Evolutionary conservation across 2,113 vertebrate genomes (phyloP), one percentile per base, ranked within the genome.

Genomic region (Tenrec ecaudatus): DNA sequence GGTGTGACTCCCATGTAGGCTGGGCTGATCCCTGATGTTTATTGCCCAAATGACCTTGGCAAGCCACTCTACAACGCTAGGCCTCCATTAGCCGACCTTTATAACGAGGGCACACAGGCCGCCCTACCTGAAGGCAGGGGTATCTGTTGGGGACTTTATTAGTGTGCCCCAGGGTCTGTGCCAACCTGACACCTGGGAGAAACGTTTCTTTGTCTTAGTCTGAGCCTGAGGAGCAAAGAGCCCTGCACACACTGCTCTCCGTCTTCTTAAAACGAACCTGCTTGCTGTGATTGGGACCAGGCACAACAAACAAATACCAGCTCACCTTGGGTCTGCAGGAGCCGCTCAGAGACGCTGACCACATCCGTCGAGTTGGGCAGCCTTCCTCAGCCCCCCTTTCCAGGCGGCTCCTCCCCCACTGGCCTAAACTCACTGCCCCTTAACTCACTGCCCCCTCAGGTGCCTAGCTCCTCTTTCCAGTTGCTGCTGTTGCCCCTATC

Each of bases 41-140:
- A 58, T 20, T 73, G 86, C 27, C 58, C 47, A 33, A 25, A 47
- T 94, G 84, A 78, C 91, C 76, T 58, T 80, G 88, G 33, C 57
- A 82, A 36, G 71, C 86, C 6, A 33, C 40, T 7, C 38, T 62
- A 4, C 6, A 3, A 38, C 15, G 43, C 71, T 5, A 53, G 68
- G 60, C 47, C 75, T 85, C 57, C 69, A 66, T 78, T 81, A 29
- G 38, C 76, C 82, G 73, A 19, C 75, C 77, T 82, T 1, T 57
- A 89, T 77, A 90, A 77, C 80, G 60, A 71, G 27, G 29, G 36
- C 58, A 7, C 68, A 29, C 31, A 40, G 19, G 58, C 4, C 10
- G 33, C 86, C 31, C 33, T 47, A n/a, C 62, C 80, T 19, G 60
- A 89, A 93, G 79, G 53, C 47, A 84, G 19, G 76, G 62, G 6